Conservation (phyloP, 2,797 vertebrate species). For the Typhlichthys eigenmanni region DNA sequence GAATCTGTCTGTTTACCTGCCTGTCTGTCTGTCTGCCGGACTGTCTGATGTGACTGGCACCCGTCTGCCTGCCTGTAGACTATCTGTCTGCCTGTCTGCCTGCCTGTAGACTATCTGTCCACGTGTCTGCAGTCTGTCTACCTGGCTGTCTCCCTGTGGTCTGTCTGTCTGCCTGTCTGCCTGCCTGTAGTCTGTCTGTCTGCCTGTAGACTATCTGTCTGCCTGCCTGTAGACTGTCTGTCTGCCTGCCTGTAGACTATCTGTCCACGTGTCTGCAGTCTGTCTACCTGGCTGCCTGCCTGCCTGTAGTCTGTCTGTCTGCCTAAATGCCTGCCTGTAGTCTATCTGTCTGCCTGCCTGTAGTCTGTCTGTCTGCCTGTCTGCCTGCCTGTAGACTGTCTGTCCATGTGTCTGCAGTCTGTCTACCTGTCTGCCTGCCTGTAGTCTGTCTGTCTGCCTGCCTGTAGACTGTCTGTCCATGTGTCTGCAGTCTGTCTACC, state of each 20-base stretch:
- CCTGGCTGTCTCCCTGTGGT: neutral
- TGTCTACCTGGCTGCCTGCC: neutral
- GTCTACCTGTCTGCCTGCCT: no score
- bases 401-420: neutral
- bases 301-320: neutral
- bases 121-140: no score
- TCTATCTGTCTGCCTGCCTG: no score
- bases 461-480: neutral
- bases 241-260: neutral
- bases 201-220: no score
- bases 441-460: no score
- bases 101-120: neutral
- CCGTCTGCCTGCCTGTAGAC: neutral
- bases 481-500: neutral
- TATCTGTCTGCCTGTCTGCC: no score
- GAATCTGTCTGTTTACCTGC: constrained; percentile 1
- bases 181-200: no score
- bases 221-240: neutral
- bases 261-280: no score
- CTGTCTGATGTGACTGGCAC: neutral
- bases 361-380: no score
- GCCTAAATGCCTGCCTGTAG: neutral
- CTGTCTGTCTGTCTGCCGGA: neutral
- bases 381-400: neutral
- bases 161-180: neutral